Evolutionary conservation across 92 coral and sea anemone species (phyloP).

Genomic region (Muricea muricata): DNA sequence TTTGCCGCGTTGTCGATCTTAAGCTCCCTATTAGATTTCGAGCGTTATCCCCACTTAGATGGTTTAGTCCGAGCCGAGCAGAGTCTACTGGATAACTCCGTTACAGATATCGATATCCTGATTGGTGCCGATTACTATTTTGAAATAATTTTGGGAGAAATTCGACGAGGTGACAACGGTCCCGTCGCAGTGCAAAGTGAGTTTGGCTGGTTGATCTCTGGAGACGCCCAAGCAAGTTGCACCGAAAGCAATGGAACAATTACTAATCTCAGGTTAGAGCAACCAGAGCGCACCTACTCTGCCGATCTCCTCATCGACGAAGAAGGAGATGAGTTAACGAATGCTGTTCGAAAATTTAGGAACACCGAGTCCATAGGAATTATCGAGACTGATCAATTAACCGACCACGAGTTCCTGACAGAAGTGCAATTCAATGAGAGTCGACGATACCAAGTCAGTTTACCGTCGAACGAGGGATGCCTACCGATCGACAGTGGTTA

Average conservation of each 20-base stretch:
- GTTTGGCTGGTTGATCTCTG: neutral
- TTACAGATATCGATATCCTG: neutral
- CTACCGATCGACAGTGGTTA: neutral
- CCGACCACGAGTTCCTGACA: neutral
- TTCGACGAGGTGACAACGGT: neutral
- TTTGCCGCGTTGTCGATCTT: no score
- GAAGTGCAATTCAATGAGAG: neutral
- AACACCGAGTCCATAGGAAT: neutral
- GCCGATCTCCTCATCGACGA: neutral
- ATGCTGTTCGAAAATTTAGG: neutral
- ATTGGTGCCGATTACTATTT: neutral
- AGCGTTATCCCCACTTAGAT: neutral
- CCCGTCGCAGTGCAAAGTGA: neutral
- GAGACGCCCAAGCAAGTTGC: neutral
- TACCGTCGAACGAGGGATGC: constrained; percentile 3
- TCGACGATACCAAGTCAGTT: neutral
- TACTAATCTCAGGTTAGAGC: neutral
- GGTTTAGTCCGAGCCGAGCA: neutral
- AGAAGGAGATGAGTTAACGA: neutral
- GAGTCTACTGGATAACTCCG: neutral
- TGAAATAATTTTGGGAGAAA: neutral
- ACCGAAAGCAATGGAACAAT: neutral
- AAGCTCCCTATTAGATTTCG: no score
- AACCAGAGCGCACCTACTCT: neutral
- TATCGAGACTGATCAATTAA: neutral